Percentiles rank a stretch among this genome's conserved stretches.
These are phyloP conservation scores for Actinopyga echinites DNA, from an alignment of 53 echinoderm and acorn worm genomes.

Conservation along the genomic window DNA sequence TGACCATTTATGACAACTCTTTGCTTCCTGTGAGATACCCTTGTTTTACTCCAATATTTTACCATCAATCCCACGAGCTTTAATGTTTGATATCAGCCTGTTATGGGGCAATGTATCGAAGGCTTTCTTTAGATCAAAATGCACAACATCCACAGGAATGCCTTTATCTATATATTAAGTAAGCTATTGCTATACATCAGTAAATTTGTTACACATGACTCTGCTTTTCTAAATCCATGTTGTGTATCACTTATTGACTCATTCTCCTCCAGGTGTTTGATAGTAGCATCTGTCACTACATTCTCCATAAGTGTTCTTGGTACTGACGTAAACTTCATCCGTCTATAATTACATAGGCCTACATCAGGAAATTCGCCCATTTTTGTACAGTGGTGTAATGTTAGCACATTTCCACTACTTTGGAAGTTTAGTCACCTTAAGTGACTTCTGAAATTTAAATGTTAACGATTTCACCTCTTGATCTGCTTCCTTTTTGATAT, in stretches of 20 bases:
- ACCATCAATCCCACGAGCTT: slow-evolving; percentile 3
- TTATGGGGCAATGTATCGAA: slow-evolving; percentile 1
- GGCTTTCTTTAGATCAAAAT: slow-evolving; percentile 35
- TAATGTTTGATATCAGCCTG: neutral
- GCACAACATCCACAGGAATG: slow-evolving; percentile 42
- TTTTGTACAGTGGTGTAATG: slow-evolving; percentile 43
- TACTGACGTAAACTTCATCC: slow-evolving; percentile 29
- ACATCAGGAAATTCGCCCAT: slow-evolving; percentile 19
- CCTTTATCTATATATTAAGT: slow-evolving; percentile 20
- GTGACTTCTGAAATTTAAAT: neutral
- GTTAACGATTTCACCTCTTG: neutral
- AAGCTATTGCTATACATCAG: slow-evolving; percentile 17
- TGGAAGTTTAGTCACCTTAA: neutral
- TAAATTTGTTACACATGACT: slow-evolving; percentile 31
- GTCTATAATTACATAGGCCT: slow-evolving; percentile 35
- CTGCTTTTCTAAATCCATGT: slow-evolving; percentile 44
- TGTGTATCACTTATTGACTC: slow-evolving; percentile 15
- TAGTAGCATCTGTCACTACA: neutral
- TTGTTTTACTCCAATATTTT: neutral
- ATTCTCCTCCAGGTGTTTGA: slow-evolving; percentile 19
- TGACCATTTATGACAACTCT: neutral
- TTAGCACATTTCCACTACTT: slow-evolving; percentile 34
- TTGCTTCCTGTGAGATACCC: neutral
- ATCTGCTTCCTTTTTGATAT: too few relatives aligned
- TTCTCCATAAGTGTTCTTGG: slow-evolving; percentile 32